Evolutionary conservation across 2,113 vertebrate genomes (phyloP), one percentile per base, ranked within the genome.

Genomic region (Seriola quinqueradiata): DNA sequence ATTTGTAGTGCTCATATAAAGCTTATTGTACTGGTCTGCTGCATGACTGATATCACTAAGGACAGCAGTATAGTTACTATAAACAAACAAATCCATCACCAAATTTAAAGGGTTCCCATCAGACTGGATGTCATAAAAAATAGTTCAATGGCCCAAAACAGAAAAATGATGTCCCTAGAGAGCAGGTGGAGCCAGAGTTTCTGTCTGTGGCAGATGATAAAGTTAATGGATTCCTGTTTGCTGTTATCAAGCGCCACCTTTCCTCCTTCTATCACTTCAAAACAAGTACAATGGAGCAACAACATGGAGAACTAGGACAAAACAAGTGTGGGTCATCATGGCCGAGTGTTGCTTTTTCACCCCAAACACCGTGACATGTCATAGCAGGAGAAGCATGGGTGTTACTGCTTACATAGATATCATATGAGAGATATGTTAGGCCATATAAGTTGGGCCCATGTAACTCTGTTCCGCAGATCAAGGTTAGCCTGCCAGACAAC

Each of bases 171-270:
- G 21, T 55, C 23, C 13, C 60, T 58, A 14, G 16, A 34, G 68
- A 36, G 40, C 48, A 40, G 42, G 17, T 59, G 42, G 19, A 54
- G 71, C 23, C 28, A 5, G 12, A 52, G 74, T 58, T 64, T 64
- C 50, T 36, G 16, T 75, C 50, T 44, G n/a, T 75, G n/a, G 48
- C 48, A 59, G 50, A 70, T 61, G 9, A 25, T 67, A 40, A 75
- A 58, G 65, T 70, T 12, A 40, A 64, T 67, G 40, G 10, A 36
- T 23, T 38, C n/a, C 11, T 28, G n/a, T 55, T 65, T 54, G 48
- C 14, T 21, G n/a, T 42, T 65, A 28, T 74, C 21, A 9, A 28
- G 8, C 2, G 40, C 13, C 21, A 36, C 60, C 34, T 42, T 11
- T 38, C 23, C 14, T 36, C 21, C 21, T 63, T 21, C 34, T 28